A percentile compares a stretch with the other conserved stretches of the same genome.
These are phyloP conservation scores for Chloropsis cyanopogon DNA, from an alignment of 2,113 vertebrate species.

Conservation along the genomic window DNA sequence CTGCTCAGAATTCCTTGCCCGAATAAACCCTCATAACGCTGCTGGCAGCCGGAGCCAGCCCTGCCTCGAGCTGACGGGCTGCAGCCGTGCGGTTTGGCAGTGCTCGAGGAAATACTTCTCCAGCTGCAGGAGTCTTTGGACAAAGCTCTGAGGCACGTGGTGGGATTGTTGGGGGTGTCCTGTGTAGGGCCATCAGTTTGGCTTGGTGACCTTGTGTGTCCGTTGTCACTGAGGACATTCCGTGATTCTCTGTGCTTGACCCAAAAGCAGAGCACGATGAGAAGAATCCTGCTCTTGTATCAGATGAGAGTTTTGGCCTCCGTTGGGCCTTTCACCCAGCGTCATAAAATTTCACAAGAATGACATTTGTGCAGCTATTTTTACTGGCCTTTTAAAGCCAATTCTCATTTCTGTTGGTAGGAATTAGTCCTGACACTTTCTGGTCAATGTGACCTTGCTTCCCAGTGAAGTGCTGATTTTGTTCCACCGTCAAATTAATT, in stretches of 20 bases:
- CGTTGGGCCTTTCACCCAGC: background rate
- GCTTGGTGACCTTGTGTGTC: background rate
- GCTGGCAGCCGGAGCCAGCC: background rate
- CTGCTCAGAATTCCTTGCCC: background rate
- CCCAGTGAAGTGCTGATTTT: background rate
- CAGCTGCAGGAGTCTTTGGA: background rate
- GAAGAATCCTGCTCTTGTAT: background rate
- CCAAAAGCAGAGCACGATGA: background rate
- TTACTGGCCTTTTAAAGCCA: background rate
- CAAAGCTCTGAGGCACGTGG: background rate
- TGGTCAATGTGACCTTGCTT: background rate
- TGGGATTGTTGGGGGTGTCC: background rate
- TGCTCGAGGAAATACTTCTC: background rate
- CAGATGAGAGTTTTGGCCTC: background rate
- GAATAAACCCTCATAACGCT: fast-evolving
- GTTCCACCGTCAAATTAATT: background rate
- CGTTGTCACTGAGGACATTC: background rate
- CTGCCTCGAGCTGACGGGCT: background rate
- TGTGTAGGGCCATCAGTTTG: background rate
- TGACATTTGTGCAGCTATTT: background rate
- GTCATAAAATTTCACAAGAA: background rate
- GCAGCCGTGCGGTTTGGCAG: fast-evolving
- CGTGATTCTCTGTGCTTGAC: background rate
- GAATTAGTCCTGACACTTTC: background rate
- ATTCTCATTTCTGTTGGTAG: background rate